These are phyloP conservation scores for Orthonevra nobilis DNA, from an alignment of 2,888 invertebrate species.

Conservation along the genomic window DNA sequence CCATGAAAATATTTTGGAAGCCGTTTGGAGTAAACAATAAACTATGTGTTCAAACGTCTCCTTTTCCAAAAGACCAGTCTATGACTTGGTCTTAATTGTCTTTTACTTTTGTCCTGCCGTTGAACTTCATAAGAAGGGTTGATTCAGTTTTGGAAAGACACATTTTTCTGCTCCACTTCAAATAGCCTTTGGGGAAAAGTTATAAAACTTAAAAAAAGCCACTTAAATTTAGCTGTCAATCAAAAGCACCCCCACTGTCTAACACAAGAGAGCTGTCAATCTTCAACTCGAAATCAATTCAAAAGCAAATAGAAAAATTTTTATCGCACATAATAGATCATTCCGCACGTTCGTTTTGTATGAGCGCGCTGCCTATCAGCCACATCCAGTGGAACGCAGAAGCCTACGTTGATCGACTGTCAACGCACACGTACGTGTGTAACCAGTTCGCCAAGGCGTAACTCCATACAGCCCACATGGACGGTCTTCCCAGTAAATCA, in stretches of 20 bases:
- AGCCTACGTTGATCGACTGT: conserved; percentile 59
- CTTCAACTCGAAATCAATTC: conserved; percentile 47
- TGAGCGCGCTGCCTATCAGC: conserved; percentile 16
- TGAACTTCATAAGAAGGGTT: too few species aligned
- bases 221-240: conserved; percentile 20
- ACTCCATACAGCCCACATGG: conserved; percentile 32
- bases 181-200: too few species aligned
- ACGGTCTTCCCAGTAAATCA: conserved; percentile 61
- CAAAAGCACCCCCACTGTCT: conserved; percentile 22
- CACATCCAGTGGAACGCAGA: conserved; percentile 15
- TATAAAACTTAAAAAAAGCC: too few species aligned
- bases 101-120: too few species aligned
- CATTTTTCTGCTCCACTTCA: too few species aligned
- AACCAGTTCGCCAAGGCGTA: conserved; percentile 52
- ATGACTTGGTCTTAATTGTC: too few species aligned
- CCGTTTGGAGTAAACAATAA: too few species aligned
- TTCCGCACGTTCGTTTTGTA: conserved; percentile 39
- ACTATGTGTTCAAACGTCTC: too few species aligned
- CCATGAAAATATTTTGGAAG: too few species aligned
- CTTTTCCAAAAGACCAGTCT: too few species aligned
- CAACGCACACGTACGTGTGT: conserved; percentile 40
- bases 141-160: too few species aligned
- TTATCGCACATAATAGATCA: conserved; percentile 68
- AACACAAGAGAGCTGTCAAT: conserved; percentile 44
- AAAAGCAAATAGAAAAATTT: conserved; percentile 52